Evolutionary conservation across 1,140 invertebrate genomes (phyloP).

Genomic region (Patella vulgata): DNA sequence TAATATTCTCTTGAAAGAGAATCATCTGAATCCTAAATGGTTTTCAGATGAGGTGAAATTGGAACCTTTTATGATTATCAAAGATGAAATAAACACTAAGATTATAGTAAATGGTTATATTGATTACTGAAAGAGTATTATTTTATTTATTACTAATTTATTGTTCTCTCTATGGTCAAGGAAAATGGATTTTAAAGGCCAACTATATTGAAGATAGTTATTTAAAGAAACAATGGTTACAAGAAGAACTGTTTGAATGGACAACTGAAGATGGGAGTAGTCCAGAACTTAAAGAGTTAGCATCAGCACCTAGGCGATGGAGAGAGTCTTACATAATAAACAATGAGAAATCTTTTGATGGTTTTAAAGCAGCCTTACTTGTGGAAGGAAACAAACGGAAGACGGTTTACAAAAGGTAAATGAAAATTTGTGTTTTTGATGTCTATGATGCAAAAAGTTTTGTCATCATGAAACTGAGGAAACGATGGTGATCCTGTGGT

Average conservation of each 20-base stretch:
- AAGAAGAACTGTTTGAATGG: constrained; percentile 17
- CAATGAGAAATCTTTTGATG: constrained; percentile 8
- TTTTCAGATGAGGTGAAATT: too few species aligned
- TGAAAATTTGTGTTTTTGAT: neutral
- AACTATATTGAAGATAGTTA: constrained; percentile 6
- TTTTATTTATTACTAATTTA: too few species aligned
- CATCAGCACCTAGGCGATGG: constrained; percentile 1
- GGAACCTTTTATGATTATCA: too few species aligned
- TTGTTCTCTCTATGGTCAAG: constrained; percentile 2
- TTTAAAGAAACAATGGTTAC: constrained; percentile 10
- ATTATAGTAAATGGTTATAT: too few species aligned
- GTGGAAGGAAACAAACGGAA: constrained; percentile 1
- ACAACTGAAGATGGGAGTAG: neutral
- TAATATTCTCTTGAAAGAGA: too few species aligned
- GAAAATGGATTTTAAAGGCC: constrained; percentile 14
- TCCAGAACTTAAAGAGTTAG: neutral
- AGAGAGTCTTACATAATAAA: neutral
- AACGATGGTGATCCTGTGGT: too few species aligned
- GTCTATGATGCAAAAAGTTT: neutral
- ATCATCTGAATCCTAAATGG: too few species aligned
- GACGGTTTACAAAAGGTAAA: constrained; percentile 16
- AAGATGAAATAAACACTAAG: too few species aligned
- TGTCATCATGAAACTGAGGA: too few species aligned
- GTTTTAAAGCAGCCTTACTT: constrained; percentile 9
- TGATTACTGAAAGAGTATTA: too few species aligned